A percentile compares a stretch with the other conserved stretches of the same genome.
phyloP scores from a whole-genome alignment of 2,888 invertebrate genomes.

The Mesorhabditis spiculigera region DNA sequence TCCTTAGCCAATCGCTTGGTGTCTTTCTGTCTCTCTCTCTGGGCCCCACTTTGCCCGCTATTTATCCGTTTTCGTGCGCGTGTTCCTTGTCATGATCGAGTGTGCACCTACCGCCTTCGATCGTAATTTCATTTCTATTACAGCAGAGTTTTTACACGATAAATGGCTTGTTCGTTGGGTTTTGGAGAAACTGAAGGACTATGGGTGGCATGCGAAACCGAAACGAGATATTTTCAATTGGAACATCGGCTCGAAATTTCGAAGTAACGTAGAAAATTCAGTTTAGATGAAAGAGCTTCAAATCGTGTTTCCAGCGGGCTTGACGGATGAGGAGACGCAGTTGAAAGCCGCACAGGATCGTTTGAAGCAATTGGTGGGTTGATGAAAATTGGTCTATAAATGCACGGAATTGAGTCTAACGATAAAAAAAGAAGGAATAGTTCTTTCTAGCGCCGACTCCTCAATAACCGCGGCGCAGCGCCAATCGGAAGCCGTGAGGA shows the following conservation, averaged over 20 bases:
- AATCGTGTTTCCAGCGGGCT: constrained; percentile 20
- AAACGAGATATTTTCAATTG: not conserved
- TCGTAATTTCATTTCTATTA: too few species aligned
- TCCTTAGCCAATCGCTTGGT: too few species aligned
- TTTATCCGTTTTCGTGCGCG: too few species aligned
- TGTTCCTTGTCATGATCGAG: too few species aligned
- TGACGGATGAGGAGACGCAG: constrained; percentile 35
- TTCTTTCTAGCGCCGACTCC: not conserved
- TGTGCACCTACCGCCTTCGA: too few species aligned
- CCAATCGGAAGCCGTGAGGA: constrained; percentile 10
- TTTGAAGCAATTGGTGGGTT: constrained; percentile 28
- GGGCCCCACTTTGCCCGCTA: too few species aligned
- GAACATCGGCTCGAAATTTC: not conserved
- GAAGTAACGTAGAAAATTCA: not conserved
- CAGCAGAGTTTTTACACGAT: too few species aligned
- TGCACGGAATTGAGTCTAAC: too few species aligned
- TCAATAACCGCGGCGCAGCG: not conserved
- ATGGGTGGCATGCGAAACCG: too few species aligned
- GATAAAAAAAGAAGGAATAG: not conserved
- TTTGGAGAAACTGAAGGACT: too few species aligned
- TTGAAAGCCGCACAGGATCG: constrained; percentile 34
- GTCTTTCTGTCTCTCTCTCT: too few species aligned
- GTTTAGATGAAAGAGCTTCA: not conserved
- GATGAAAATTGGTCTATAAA: not conserved
- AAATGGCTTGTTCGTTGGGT: too few species aligned